Evolutionary conservation across 1,140 invertebrate genomes (phyloP), one percentile per base, ranked within the genome.

Genomic region (Drosophila murphyi): DNA sequence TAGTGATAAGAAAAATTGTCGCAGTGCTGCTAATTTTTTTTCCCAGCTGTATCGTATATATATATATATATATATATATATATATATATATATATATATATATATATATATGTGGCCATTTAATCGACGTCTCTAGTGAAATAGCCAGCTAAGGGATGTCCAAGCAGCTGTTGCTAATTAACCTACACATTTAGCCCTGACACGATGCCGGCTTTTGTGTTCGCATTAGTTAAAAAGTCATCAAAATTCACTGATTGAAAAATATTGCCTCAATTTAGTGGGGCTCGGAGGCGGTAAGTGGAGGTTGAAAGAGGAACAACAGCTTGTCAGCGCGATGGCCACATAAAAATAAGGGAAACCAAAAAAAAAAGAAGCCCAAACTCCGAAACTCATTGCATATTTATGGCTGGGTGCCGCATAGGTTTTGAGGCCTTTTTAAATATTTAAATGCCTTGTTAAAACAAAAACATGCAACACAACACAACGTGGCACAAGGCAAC

Each of bases 111-210:
- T 29, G 6, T 61, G 6, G 0, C 28, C 62, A 50, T 61, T 70
- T 70, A 59, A 70, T 69, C 57, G 67, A 69, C 70, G 55, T 59
- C 63, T 70, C 63, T 70, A 72, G 72, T 72, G 56, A 79, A 87
- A 87, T 76, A 61, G 39, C 6, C 43, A 34, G 20, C 5, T 45
- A n/a, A 37, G 59, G 32, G 7, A 41, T 28, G 20, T 4, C 35
- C 50, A 50, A 71, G 48, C 83, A 88, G 76, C 83, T 88, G 82
- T 59, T 63, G 60, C 82, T 87, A 87, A 87, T 87, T 87, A 87
- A 87, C 83, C 74, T 88, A 57, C 50, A 52, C 75, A 87, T 75
- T 86, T 86, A 41, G 54, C 32, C 43, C 6, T 32, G 10, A 61
- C 32, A 51, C 29, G 37, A 8, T 48, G 59, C 12, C 61, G 35